A percentile compares a stretch with the other conserved stretches of the same genome.
Evolutionary conservation across 2,113 vertebrate genomes (phyloP).

Genomic region (Micronycteris hirsuta): DNA sequence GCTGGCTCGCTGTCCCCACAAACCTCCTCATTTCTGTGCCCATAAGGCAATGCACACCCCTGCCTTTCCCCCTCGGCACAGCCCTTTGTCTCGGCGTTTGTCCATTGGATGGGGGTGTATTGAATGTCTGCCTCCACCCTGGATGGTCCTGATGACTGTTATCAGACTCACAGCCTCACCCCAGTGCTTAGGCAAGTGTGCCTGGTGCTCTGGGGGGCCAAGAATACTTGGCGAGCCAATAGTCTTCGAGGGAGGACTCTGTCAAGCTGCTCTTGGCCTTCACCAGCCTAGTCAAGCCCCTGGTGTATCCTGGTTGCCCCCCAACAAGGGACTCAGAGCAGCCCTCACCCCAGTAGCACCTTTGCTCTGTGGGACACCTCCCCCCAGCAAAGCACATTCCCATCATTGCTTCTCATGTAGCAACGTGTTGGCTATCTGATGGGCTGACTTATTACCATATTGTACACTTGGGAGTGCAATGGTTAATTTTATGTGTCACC

Average conservation of each 20-base stretch:
- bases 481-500: background rate
- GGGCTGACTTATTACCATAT: background rate
- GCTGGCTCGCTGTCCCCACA: background rate
- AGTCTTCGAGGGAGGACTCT: background rate
- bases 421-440: too few species aligned
- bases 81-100: too few species aligned
- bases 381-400: background rate
- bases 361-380: background rate
- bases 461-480: background rate
- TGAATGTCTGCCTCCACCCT: background rate
- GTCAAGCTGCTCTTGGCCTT: background rate
- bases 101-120: background rate
- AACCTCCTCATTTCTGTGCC: background rate
- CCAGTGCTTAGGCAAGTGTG: background rate
- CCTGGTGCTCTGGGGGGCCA: background rate
- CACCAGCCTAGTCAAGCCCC: background rate
- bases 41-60: rapidly evolving
- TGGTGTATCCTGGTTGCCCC: background rate
- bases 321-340: background rate
- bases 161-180: background rate
- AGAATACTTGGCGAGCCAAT: background rate
- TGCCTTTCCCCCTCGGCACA: background rate
- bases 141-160: background rate
- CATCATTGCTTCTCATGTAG: background rate
- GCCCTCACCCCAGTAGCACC: background rate